Percentiles rank a stretch among this genome's conserved stretches.
These are phyloP conservation scores for Melanostigma gelatinosum DNA, from an alignment of 2,113 vertebrate species.

Conservation along the genomic window DNA sequence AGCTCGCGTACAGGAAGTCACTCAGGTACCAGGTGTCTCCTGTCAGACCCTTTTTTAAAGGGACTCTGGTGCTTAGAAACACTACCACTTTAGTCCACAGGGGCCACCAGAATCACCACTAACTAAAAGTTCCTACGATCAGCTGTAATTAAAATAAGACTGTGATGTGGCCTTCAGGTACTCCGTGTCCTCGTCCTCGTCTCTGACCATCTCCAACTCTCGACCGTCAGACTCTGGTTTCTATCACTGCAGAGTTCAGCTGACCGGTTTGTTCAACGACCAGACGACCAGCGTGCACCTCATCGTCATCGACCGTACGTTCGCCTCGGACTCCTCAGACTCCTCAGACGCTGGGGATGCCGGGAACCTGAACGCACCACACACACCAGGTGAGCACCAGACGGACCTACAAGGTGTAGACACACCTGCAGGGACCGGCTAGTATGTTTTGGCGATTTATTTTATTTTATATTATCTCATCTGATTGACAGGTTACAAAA, in stretches of 20 bases:
- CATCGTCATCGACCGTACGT: constrained; percentile 66
- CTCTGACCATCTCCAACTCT: constrained; percentile 64
- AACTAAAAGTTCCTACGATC: no score
- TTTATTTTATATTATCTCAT: not conserved
- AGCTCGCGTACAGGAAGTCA: constrained; percentile 48
- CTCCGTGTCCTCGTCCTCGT: constrained; percentile 40
- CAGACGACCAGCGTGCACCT: constrained; percentile 62
- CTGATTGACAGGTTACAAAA: constrained; percentile 10
- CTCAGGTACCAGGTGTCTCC: not conserved
- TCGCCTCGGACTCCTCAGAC: not conserved
- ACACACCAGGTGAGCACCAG: not conserved
- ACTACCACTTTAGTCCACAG: no score
- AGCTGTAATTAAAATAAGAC: no score
- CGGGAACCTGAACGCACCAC: constrained; percentile 12
- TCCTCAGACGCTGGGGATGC: not conserved
- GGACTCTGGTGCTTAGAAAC: no score
- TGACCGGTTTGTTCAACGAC: constrained; percentile 80
- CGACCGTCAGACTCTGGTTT: constrained; percentile 64
- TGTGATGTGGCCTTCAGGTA: constrained; percentile 39
- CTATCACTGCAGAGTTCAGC: constrained; percentile 78
- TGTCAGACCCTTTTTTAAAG: no score
- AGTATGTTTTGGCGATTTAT: no score
- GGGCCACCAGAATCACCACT: no score
- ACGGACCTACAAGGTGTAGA: no score
- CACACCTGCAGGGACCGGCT: no score